Conservation (phyloP, 2,888 invertebrate species). For the Pheosia tremula region DNA sequence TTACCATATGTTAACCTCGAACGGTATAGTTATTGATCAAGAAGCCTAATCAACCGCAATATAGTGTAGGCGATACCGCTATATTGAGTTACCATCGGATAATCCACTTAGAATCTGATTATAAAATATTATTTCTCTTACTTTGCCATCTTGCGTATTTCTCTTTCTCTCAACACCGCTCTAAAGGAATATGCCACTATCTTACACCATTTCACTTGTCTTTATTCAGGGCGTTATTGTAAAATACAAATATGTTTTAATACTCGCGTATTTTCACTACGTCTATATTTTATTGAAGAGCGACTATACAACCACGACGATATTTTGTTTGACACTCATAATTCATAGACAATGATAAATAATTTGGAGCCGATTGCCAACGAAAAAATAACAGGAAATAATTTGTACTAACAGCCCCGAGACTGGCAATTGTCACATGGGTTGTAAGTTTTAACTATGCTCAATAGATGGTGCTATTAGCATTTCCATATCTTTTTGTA, state of each 20-base stretch:
- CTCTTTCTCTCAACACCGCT: constrained; percentile 20
- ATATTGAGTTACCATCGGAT: constrained; percentile 42
- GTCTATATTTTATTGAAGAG: constrained; percentile 17
- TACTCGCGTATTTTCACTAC: constrained; percentile 30
- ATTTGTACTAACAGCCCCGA: no score
- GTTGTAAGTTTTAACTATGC: no score
- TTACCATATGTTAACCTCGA: constrained; percentile 6
- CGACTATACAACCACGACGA: constrained; percentile 21
- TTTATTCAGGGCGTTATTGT: constrained; percentile 9
- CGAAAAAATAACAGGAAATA: no score
- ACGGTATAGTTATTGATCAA: constrained; percentile 18
- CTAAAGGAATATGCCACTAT: constrained; percentile 27
- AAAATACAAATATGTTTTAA: constrained; percentile 12
- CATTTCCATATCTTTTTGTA: no score
- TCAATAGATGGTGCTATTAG: no score
- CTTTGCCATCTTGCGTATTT: constrained; percentile 72
- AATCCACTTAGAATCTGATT: constrained; percentile 41
- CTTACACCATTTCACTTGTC: constrained; percentile 49
- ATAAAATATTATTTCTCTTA: constrained; percentile 52
- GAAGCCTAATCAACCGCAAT: constrained; percentile 45
- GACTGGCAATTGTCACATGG: no score
- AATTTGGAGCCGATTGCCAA: no score
- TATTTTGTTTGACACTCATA: constrained; percentile 30
- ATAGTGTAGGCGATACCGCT: constrained; percentile 32
- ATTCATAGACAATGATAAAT: not conserved